A percentile compares a stretch with the other conserved stretches of the same genome.
Evolutionary conservation across 2,888 invertebrate genomes (phyloP).

Genomic region (Branchipolynoe longqiensis): DNA sequence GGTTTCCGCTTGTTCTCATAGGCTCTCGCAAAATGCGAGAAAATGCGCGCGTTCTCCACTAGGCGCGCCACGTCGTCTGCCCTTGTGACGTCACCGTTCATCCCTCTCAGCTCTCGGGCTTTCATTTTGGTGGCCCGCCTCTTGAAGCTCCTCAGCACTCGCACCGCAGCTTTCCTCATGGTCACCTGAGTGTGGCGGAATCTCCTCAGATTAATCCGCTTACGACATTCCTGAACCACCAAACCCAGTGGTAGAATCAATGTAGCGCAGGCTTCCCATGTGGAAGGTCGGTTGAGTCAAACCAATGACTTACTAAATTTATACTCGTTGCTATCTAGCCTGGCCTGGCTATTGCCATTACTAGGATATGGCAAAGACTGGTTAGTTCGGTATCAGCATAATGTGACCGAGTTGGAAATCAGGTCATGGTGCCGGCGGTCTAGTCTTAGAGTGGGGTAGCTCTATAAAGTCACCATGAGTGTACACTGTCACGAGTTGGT

Average conservation of each 20-base stretch:
- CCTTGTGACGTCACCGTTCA: slow-evolving; percentile 2
- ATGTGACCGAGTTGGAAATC: too few relatives aligned
- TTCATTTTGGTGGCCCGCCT: background rate
- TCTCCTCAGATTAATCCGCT: background rate
- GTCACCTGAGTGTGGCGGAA: background rate
- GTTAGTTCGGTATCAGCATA: too few relatives aligned
- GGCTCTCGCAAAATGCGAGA: background rate
- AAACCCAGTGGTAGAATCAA: background rate
- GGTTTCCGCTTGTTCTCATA: background rate
- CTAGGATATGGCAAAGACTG: too few relatives aligned
- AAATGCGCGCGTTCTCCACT: background rate
- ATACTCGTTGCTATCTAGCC: too few relatives aligned
- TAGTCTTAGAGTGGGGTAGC: too few relatives aligned
- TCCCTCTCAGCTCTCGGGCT: background rate
- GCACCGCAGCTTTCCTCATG: background rate
- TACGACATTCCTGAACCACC: background rate
- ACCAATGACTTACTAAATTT: too few relatives aligned
- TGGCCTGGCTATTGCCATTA: too few relatives aligned
- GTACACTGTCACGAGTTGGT: too few relatives aligned
- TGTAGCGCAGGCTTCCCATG: too few relatives aligned
- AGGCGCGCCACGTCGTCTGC: background rate
- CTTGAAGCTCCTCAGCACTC: slow-evolving; percentile 10
- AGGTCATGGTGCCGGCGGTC: too few relatives aligned
- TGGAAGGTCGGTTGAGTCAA: too few relatives aligned
- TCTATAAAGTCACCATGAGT: too few relatives aligned